phyloP scores from a whole-genome alignment of 2,113 vertebrate species.

The Aspidoscelis tigris region DNA sequence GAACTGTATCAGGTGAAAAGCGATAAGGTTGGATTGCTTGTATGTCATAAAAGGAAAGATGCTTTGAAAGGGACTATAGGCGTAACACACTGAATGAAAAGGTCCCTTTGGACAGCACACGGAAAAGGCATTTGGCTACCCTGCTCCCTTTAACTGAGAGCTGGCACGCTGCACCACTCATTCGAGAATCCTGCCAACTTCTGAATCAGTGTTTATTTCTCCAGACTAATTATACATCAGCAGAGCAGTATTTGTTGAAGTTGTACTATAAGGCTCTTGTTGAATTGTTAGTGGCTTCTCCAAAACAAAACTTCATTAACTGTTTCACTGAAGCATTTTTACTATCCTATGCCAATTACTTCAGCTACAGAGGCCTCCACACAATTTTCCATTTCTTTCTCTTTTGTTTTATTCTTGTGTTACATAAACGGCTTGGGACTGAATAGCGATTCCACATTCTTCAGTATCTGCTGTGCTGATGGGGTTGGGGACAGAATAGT shows the following conservation, averaged over 20 bases:
- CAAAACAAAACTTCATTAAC: neutral
- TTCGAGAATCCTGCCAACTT: conserved; percentile 21
- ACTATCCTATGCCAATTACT: conserved; percentile 20
- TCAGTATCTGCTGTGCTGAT: conserved; percentile 21
- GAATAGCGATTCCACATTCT: neutral
- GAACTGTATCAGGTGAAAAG: conserved; percentile 11
- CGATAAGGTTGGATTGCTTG: neutral
- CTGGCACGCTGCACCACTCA: conserved; percentile 1
- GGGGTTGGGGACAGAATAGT: no score
- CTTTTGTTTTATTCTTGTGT: neutral
- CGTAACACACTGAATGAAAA: neutral
- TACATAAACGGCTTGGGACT: conserved; percentile 30
- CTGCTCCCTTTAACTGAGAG: conserved; percentile 1
- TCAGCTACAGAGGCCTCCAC: neutral
- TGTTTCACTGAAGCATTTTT: neutral
- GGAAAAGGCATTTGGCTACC: neutral
- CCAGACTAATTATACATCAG: neutral
- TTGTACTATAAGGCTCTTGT: neutral
- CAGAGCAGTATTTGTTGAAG: neutral
- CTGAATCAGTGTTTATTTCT: conserved; percentile 15
- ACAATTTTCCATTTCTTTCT: conserved; percentile 1
- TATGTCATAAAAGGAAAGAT: neutral
- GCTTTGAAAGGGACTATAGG: conserved; percentile 27
- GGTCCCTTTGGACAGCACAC: neutral
- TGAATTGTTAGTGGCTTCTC: neutral